phyloP scores from a whole-genome alignment of 2,888 invertebrate species.

The Andrena minutula region DNA sequence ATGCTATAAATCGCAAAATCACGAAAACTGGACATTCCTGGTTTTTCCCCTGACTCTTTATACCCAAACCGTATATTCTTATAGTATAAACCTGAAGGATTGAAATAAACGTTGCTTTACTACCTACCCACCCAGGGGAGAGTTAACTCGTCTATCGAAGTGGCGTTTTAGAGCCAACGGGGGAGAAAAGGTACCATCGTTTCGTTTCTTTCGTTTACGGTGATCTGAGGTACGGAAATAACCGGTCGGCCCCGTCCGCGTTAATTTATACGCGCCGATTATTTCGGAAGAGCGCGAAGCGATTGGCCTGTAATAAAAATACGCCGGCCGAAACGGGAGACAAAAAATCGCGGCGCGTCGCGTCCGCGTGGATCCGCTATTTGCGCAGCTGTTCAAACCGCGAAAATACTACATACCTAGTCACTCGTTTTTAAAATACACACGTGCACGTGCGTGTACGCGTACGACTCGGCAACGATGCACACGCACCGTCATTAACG shows the following conservation, averaged over 20 bases:
- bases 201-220: neutral
- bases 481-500: slow-evolving; percentile 61
- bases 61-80: no score
- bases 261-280: slow-evolving; percentile 43
- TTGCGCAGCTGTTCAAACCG: slow-evolving; percentile 81
- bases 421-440: slow-evolving; percentile 78
- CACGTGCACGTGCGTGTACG: slow-evolving; percentile 45
- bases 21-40: no score
- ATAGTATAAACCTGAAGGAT: no score
- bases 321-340: slow-evolving; percentile 53
- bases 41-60: no score
- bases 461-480: slow-evolving; percentile 10
- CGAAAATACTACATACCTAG: slow-evolving; percentile 75
- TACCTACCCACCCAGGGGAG: no score
- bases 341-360: slow-evolving; percentile 62
- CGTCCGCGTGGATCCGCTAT: slow-evolving; percentile 72
- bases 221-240: slow-evolving; percentile 26
- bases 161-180: neutral
- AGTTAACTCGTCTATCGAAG: no score
- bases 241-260: slow-evolving; percentile 15
- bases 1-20: no score
- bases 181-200: neutral
- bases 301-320: slow-evolving; percentile 60
- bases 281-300: slow-evolving; percentile 32
- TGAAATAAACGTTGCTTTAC: no score